Percentiles rank a stretch among this genome's conserved stretches.
phyloP scores from a whole-genome alignment of 2,888 invertebrate species.

The Drosophila pegasa region DNA sequence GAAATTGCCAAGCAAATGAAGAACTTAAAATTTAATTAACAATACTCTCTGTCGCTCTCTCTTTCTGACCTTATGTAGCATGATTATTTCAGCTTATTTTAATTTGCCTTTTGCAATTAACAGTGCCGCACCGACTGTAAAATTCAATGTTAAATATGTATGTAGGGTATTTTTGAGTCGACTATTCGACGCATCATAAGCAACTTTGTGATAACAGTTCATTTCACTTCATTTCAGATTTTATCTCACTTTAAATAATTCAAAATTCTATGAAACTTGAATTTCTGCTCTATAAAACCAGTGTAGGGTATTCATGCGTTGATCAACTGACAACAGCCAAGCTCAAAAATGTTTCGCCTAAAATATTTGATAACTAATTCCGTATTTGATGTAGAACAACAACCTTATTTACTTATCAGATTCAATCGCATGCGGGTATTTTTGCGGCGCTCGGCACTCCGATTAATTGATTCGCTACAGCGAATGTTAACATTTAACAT shows the following conservation, averaged over 20 bases:
- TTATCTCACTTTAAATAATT: too few species aligned
- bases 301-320: conserved; percentile 16
- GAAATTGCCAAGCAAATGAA: too few species aligned
- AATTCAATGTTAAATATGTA: not conserved
- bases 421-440: not conserved
- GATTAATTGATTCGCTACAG: conserved; percentile 9
- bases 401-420: conserved; percentile 1
- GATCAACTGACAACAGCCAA: not conserved
- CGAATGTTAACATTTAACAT: conserved; percentile 34
- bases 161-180: not conserved
- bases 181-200: not conserved
- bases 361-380: not conserved
- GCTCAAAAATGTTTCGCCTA: not conserved
- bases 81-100: too few species aligned
- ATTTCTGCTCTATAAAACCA: not conserved
- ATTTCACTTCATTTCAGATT: not conserved
- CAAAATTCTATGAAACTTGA: too few species aligned
- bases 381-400: not conserved
- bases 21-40: too few species aligned
- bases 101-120: not conserved
- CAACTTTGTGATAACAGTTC: not conserved
- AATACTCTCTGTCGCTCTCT: not conserved
- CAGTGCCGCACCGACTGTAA: not conserved
- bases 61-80: not conserved
- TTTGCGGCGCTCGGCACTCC: too few species aligned